Evolutionary conservation across 2,888 invertebrate genomes (phyloP).

Genomic region (Cyclophora punctaria): DNA sequence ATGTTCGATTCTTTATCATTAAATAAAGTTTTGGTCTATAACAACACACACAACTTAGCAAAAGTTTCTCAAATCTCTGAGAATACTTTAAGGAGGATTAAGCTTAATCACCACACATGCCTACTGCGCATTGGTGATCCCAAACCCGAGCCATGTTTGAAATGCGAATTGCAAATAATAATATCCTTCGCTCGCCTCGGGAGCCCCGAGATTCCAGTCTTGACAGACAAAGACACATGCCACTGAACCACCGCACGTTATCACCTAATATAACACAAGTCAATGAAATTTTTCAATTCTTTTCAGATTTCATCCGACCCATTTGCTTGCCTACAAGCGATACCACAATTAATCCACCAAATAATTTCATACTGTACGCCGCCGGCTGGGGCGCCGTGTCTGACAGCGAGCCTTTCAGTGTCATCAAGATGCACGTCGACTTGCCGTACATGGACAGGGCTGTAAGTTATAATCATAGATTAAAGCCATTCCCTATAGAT

Average conservation of each 20-base stretch:
- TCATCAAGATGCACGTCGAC: constrained; percentile 35
- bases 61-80: not conserved
- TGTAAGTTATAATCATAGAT: constrained; percentile 18
- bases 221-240: too few species aligned
- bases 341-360: constrained; percentile 21
- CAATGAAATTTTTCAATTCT: too few species aligned
- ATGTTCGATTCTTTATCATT: not conserved
- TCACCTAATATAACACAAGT: too few species aligned
- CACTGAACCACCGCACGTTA: too few species aligned
- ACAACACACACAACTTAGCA: not conserved
- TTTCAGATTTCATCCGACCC: constrained; percentile 56
- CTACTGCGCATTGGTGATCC: too few species aligned
- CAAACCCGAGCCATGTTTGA: too few species aligned
- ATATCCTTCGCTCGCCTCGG: too few species aligned
- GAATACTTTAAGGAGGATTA: too few species aligned
- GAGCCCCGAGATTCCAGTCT: too few species aligned
- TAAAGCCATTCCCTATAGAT: too few species aligned
- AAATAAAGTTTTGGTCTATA: not conserved
- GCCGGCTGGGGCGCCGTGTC: constrained; percentile 74
- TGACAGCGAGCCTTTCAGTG: constrained; percentile 26
- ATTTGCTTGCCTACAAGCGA: constrained; percentile 47
- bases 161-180: too few species aligned
- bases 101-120: too few species aligned
- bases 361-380: constrained; percentile 27
- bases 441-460: constrained; percentile 24